Percentiles rank a stretch among this genome's conserved stretches.
These are phyloP conservation scores for Smittia aterrima DNA, from an alignment of 2,888 invertebrate species.

Conservation along the genomic window DNA sequence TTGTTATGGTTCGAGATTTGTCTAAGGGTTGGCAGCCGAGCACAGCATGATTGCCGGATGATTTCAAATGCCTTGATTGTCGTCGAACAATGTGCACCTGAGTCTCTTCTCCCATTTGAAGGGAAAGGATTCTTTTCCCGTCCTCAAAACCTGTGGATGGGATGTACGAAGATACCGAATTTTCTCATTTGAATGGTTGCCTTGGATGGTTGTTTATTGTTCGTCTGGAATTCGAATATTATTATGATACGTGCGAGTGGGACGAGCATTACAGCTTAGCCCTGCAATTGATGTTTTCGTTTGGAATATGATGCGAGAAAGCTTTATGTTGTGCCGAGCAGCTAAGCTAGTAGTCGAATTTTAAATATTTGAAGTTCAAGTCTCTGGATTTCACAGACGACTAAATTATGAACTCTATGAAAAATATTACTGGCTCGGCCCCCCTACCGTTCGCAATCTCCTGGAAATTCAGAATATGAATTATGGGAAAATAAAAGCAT, in stretches of 20 bases:
- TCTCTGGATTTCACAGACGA: background rate
- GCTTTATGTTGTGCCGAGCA: background rate
- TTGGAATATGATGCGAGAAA: background rate
- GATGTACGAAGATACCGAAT: background rate
- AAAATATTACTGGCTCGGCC: background rate
- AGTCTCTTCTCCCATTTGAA: too few relatives aligned
- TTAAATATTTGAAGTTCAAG: background rate
- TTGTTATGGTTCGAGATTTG: conserved; percentile 2
- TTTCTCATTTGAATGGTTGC: background rate
- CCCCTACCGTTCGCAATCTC: background rate
- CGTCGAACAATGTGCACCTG: background rate
- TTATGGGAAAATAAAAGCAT: conserved; percentile 17
- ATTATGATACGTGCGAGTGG: background rate
- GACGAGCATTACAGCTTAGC: background rate
- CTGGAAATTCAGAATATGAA: background rate
- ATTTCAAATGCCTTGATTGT: background rate
- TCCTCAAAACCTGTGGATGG: too few relatives aligned
- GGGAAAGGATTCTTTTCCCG: background rate
- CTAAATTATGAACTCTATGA: background rate
- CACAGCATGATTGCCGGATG: background rate
- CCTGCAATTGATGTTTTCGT: too few relatives aligned
- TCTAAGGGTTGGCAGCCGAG: background rate
- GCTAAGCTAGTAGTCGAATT: background rate
- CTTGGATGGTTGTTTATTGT: background rate
- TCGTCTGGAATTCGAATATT: background rate